Evolutionary conservation across 2,113 vertebrate genomes (phyloP).

Genomic region (Neogale vison): DNA sequence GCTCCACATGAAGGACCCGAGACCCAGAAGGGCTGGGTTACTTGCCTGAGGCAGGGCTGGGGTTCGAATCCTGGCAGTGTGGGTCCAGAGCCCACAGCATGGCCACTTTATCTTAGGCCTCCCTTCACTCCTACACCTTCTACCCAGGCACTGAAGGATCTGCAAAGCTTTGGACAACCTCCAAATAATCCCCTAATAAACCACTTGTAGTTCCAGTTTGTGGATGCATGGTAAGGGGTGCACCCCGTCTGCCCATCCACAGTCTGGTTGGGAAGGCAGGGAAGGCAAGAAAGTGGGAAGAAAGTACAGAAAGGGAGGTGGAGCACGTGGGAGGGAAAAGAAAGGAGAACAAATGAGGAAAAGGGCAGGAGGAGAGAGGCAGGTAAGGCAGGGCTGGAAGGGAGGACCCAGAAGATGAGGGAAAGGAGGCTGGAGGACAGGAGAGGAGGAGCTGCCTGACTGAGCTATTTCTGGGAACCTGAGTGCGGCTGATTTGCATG

Average conservation of each 20-base stretch:
- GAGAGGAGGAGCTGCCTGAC: not conserved
- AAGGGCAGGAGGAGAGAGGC: accelerated
- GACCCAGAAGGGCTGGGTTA: not conserved
- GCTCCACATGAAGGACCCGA: not conserved
- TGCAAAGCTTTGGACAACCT: not conserved
- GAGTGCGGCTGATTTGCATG: conserved; percentile 40
- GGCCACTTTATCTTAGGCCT: accelerated
- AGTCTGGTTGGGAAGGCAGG: not conserved
- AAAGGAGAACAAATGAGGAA: not conserved
- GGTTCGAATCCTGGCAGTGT: not conserved
- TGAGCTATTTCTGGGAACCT: conserved; percentile 59
- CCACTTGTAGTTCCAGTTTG: not conserved
- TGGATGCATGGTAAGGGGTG: not conserved
- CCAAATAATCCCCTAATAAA: not conserved
- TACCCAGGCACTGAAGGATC: not conserved
- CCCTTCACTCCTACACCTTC: not conserved
- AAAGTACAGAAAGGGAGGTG: not conserved
- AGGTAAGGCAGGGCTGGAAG: not conserved
- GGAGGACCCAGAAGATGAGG: not conserved
- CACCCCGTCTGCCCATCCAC: not conserved
- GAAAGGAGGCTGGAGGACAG: not conserved
- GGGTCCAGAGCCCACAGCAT: not conserved
- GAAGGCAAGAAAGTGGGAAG: not conserved
- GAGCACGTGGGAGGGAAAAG: not conserved
- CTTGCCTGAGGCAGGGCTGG: not conserved